These are phyloP conservation scores for Hippocampus zosterae DNA, from an alignment of 2,113 vertebrate genomes.

Conservation along the genomic window DNA sequence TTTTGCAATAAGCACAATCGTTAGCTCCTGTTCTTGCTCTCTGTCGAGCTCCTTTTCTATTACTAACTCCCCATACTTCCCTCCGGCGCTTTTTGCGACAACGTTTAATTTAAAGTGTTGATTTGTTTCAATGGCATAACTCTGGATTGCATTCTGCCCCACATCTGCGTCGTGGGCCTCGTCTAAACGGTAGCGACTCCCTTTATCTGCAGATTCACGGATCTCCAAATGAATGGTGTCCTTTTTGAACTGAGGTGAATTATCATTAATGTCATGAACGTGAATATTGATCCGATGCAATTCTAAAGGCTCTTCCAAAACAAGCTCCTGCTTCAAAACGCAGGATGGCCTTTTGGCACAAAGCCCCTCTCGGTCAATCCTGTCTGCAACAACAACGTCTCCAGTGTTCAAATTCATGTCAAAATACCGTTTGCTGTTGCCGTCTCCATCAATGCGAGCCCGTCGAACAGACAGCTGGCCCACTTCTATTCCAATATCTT, in stretches of 20 bases:
- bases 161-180: constrained; percentile 71
- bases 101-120: constrained; percentile 40
- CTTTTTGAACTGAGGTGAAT: background rate
- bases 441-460: constrained; percentile 49
- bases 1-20: constrained; percentile 38
- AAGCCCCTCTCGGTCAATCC: constrained; percentile 70
- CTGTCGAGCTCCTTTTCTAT: constrained; percentile 55
- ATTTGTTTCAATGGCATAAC: constrained; percentile 63
- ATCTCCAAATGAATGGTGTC: constrained; percentile 56
- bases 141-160: constrained; percentile 65
- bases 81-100: constrained; percentile 8
- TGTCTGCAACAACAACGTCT: constrained; percentile 53
- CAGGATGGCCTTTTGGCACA: constrained; percentile 62
- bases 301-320: constrained; percentile 69
- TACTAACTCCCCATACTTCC: constrained; percentile 58
- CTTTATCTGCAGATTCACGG: constrained; percentile 50
- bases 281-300: constrained; percentile 39
- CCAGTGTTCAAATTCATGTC: constrained; percentile 59
- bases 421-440: constrained; percentile 55
- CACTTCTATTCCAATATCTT: constrained; percentile 62
- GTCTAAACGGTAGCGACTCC: constrained; percentile 59
- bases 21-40: constrained; percentile 23
- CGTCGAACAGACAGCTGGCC: constrained; percentile 48
- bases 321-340: constrained; percentile 65
- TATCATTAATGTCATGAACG: background rate